phyloP scores from a whole-genome alignment of 1,140 invertebrate genomes.

The Sipha flava region DNA sequence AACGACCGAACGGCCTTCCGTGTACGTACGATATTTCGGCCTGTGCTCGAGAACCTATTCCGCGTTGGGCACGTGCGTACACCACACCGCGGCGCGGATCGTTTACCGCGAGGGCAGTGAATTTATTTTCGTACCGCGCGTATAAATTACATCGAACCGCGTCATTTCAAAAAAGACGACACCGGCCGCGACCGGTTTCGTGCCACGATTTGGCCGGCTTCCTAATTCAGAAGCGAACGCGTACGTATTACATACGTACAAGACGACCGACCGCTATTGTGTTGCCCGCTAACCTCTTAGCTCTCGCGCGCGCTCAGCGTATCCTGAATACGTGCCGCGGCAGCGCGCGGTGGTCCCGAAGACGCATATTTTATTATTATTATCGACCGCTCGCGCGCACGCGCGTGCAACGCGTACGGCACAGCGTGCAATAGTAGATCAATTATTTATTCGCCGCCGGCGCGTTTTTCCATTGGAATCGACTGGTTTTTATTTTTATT shows the following conservation, averaged over 20 bases:
- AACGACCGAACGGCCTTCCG: no score
- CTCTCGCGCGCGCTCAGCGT: no score
- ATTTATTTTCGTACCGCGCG: no score
- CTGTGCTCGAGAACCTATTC: no score
- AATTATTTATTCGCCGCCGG: not conserved
- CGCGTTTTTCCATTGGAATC: not conserved
- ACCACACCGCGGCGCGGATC: no score
- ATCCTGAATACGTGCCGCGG: not conserved
- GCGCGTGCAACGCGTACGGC: not conserved
- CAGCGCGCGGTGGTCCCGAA: not conserved
- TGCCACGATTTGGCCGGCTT: slow-evolving; percentile 22
- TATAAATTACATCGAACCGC: no score
- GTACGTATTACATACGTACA: no score
- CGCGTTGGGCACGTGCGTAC: no score
- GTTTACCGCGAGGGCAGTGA: not conserved
- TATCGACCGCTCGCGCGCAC: not conserved
- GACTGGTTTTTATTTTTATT: not conserved
- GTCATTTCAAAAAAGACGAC: not conserved
- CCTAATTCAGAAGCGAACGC: slow-evolving; percentile 19
- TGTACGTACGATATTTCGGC: no score
- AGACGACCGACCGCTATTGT: no score
- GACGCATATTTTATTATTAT: not conserved
- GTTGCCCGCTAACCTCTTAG: no score
- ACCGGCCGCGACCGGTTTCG: slow-evolving; percentile 10
- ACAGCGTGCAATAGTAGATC: not conserved